These are phyloP conservation scores for Resseliella maxima DNA, from an alignment of 2,888 invertebrate genomes.

Conservation along the genomic window DNA sequence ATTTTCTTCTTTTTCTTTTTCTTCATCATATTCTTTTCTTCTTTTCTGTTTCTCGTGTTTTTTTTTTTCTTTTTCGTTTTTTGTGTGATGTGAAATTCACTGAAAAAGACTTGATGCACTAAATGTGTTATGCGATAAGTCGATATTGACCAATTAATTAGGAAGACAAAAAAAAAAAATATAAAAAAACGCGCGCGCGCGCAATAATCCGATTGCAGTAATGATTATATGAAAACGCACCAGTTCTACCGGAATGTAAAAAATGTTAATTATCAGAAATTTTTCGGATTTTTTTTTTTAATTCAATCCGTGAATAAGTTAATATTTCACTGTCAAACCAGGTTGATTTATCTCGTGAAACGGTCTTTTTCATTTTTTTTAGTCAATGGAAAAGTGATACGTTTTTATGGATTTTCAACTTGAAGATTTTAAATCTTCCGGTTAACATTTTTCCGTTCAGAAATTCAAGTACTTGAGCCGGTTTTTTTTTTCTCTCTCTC, in stretches of 20 bases:
- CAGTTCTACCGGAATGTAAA: slow-evolving; percentile 35
- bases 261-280: slow-evolving; percentile 31
- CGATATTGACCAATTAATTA: slow-evolving; percentile 46
- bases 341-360: slow-evolving; percentile 17
- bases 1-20: neutral
- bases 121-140: neutral
- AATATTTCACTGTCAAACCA: neutral
- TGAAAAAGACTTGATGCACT: neutral
- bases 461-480: neutral
- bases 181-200: too few relatives aligned
- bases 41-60: neutral
- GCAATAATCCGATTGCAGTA: neutral
- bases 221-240: neutral
- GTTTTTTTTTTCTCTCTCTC: neutral
- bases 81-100: neutral
- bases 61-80: neutral
- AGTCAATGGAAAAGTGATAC: neutral
- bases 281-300: neutral
- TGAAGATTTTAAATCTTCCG: neutral
- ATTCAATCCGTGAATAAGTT: neutral
- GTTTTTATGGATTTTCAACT: neutral
- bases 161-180: neutral
- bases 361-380: neutral
- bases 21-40: neutral
- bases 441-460: neutral